Evolutionary conservation across 2,113 vertebrate species (phyloP).

Genomic region (Phainopepla nitens): DNA sequence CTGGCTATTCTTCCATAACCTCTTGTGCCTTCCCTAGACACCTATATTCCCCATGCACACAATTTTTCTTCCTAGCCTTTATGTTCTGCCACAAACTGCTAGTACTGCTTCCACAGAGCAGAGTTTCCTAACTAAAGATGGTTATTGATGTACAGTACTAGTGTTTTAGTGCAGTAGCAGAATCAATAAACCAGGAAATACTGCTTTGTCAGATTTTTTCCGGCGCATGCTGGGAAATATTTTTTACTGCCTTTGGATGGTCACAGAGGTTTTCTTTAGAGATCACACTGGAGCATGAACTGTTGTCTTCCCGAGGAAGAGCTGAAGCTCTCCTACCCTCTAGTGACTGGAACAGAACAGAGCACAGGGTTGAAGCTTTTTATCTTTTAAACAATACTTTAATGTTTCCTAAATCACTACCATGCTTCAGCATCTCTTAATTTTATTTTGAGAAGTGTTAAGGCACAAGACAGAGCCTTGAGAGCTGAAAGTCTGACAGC

Average conservation of each 20-base stretch:
- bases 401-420: not conserved
- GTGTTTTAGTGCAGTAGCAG: conserved; percentile 78
- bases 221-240: conserved; percentile 72
- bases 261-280: conserved; percentile 66
- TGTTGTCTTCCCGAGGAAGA: conserved; percentile 25
- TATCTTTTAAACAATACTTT: not conserved
- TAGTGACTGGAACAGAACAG: conserved; percentile 72
- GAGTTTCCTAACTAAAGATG: conserved; percentile 82
- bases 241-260: conserved; percentile 73
- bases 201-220: conserved; percentile 80
- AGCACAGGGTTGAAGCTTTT: conserved; percentile 39
- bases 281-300: conserved; percentile 36
- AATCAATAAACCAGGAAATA: conserved; percentile 85
- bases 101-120: conserved; percentile 68
- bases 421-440: not conserved
- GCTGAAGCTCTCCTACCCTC: conserved; percentile 76
- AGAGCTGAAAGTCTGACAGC: not conserved
- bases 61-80: conserved; percentile 77
- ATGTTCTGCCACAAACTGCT: conserved; percentile 77
- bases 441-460: conserved; percentile 1
- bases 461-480: not conserved
- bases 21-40: conserved; percentile 69
- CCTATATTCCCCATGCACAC: conserved; percentile 76
- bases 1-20: conserved; percentile 70
- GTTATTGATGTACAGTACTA: conserved; percentile 82